Evolutionary conservation across 1,140 invertebrate genomes (phyloP).

Genomic region (Drosophila sechellia): DNA sequence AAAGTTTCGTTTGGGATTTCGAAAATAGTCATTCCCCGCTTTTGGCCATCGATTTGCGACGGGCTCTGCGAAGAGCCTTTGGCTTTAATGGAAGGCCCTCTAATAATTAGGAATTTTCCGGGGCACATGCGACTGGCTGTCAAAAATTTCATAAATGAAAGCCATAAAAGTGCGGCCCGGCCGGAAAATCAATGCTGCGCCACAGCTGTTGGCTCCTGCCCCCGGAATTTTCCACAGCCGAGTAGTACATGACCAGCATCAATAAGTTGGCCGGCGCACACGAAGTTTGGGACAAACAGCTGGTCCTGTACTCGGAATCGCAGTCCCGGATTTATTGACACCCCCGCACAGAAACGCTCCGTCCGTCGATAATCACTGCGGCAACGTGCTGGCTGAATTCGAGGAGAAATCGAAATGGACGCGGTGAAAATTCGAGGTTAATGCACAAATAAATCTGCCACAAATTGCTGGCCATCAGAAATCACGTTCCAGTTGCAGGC

Average conservation of each 20-base stretch:
- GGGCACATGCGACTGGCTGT: conserved; percentile 50
- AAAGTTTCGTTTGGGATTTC: conserved; percentile 12
- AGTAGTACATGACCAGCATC: conserved; percentile 72
- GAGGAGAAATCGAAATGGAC: conserved; percentile 42
- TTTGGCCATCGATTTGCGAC: conserved; percentile 17
- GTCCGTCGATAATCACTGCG: conserved; percentile 63
- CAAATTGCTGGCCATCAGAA: conserved; percentile 77
- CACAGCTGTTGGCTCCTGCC: conserved; percentile 50
- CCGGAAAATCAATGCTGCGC: conserved; percentile 68
- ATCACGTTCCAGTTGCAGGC: conserved; percentile 26
- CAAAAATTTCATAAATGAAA: conserved; percentile 73
- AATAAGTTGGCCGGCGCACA: conserved; percentile 56
- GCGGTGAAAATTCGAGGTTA: conserved; percentile 79
- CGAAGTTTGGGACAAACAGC: conserved; percentile 64
- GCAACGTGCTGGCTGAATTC: conserved; percentile 8
- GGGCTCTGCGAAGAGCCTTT: neutral
- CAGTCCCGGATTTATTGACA: conserved; percentile 63
- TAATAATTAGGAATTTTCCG: conserved; percentile 34
- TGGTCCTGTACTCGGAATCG: conserved; percentile 46
- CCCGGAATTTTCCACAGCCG: conserved; percentile 29
- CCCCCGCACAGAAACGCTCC: conserved; percentile 12
- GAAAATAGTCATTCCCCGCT: neutral
- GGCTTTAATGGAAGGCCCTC: conserved; percentile 21
- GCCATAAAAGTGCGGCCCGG: conserved; percentile 62
- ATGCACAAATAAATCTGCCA: conserved; percentile 82